These are phyloP conservation scores for Rhynchomys soricoides DNA, from an alignment of 2,113 vertebrate species.

Conservation along the genomic window DNA sequence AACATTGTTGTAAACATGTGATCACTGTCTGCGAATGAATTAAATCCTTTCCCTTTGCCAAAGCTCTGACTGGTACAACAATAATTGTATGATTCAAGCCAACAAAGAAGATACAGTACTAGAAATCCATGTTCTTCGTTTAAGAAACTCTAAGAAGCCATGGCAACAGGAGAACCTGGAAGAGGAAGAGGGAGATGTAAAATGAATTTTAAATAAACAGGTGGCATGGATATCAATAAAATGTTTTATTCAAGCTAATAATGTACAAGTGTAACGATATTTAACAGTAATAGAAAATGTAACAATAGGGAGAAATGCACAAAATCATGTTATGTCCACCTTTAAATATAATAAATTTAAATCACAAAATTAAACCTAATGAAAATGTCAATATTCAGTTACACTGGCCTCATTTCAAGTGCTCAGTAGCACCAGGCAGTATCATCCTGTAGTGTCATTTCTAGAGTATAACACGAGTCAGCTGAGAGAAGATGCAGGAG, in stretches of 20 bases:
- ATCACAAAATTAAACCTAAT: not conserved
- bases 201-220: not conserved
- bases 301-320: not conserved
- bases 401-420: not conserved
- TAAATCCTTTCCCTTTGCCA: not conserved
- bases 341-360: not conserved
- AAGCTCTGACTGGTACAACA: not conserved
- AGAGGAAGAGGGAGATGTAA: not conserved
- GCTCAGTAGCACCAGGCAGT: not conserved
- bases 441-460: not conserved
- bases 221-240: constrained; percentile 7
- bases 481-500: not conserved
- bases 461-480: not conserved
- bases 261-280: not conserved
- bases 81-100: not conserved
- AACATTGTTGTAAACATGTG: not conserved
- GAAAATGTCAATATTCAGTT: not conserved
- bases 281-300: not conserved
- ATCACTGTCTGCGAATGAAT: not conserved
- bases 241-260: not conserved
- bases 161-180: not conserved
- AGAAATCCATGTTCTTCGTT: not conserved
- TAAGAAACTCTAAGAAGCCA: not conserved
- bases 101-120: not conserved
- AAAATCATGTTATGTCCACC: not conserved